These are phyloP conservation scores for Eristalis arbustorum DNA, from an alignment of 2,888 invertebrate genomes.

Conservation along the genomic window DNA sequence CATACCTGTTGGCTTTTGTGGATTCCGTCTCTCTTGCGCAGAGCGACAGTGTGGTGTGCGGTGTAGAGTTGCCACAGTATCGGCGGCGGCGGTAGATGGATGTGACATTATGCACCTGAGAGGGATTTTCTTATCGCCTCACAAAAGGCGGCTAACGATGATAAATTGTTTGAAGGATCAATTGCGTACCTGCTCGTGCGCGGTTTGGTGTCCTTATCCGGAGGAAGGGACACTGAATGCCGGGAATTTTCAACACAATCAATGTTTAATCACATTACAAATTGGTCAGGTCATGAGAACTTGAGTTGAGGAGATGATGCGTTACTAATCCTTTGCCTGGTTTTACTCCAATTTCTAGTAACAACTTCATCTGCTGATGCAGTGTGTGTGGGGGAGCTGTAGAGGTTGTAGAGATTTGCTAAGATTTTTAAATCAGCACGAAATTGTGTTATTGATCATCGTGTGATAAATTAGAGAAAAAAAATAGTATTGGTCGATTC, in stretches of 20 bases:
- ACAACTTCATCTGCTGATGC: background rate
- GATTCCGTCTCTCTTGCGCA: constrained; percentile 18
- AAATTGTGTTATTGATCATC: no score
- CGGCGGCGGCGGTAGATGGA: background rate
- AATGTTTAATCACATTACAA: background rate
- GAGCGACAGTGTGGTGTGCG: background rate
- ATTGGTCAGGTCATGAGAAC: background rate
- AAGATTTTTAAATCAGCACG: no score
- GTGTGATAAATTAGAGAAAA: no score
- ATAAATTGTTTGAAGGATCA: constrained; percentile 8
- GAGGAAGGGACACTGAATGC: background rate
- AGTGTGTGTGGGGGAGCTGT: no score
- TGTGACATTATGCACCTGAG: constrained; percentile 1
- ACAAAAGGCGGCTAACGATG: constrained; percentile 17
- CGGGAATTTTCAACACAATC: background rate
- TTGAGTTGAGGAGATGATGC: background rate
- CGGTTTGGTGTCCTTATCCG: background rate
- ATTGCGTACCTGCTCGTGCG: background rate
- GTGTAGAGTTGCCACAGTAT: constrained; percentile 30
- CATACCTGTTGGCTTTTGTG: constrained; percentile 32
- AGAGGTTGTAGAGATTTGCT: no score
- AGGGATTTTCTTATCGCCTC: constrained; percentile 2
- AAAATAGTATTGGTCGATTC: no score
- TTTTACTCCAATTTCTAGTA: background rate
- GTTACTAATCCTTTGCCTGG: background rate